phyloP scores from a whole-genome alignment of 37 sponge, comb jelly and placozoan genomes.

The Beroe ovata region DNA sequence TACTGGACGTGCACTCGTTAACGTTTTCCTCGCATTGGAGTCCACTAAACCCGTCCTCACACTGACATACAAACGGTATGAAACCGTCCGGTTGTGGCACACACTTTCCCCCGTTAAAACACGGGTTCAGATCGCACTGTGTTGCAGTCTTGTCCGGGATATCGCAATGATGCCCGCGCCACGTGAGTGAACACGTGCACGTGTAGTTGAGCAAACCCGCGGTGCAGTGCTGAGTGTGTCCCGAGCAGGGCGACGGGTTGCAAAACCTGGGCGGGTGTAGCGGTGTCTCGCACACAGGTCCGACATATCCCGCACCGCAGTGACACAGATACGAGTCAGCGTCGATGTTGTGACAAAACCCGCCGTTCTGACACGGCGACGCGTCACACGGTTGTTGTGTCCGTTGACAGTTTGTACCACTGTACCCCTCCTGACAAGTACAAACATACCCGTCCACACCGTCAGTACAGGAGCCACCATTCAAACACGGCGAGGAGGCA shows the following conservation, averaged over 20 bases:
- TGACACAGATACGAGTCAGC: constrained; percentile 5
- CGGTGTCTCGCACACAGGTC: constrained; percentile 1
- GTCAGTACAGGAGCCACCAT: constrained; percentile 20
- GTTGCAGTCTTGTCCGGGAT: not conserved
- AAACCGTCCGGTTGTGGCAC: not conserved
- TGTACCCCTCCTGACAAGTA: constrained; percentile 16
- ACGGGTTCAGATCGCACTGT: constrained; percentile 34
- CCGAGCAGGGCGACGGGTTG: constrained; percentile 37
- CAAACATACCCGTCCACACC: constrained; percentile 37
- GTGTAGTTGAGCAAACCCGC: constrained; percentile 31
- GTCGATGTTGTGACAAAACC: constrained; percentile 36
- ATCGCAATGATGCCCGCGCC: constrained; percentile 41
- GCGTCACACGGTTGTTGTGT: constrained; percentile 45
- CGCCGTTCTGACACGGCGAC: constrained; percentile 28
- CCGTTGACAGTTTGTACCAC: constrained; percentile 10
- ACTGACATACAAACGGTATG: constrained; percentile 28
- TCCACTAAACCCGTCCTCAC: constrained; percentile 23
- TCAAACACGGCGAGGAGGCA: not conserved
- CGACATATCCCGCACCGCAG: constrained; percentile 38
- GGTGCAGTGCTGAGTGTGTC: constrained; percentile 20
- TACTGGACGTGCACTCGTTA: not conserved
- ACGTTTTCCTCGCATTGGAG: constrained; percentile 32
- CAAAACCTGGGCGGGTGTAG: constrained; percentile 14
- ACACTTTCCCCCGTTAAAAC: constrained; percentile 40
- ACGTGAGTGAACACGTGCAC: constrained; percentile 26